Base-by-base conservation (phyloP, 2,888 invertebrate genomes). In the Sinhomidia bicolor region DNA sequence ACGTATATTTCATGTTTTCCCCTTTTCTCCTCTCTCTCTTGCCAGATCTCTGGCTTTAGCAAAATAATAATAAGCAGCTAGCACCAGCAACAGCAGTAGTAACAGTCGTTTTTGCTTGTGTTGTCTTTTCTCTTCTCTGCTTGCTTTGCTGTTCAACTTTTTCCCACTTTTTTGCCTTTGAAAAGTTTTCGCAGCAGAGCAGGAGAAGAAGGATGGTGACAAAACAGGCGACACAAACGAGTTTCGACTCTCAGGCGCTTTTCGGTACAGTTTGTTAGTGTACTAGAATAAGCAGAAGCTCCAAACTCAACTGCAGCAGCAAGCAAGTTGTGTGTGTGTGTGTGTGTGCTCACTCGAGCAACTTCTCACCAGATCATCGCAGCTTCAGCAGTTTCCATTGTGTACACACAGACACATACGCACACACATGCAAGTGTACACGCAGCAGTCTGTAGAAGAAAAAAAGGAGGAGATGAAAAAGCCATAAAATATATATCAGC, bases 371-470 rank as follows among this genome's bases (percentile, higher is more conserved):
- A 71, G 71, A 71, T 71, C 71, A 71, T 71, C 71, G 44, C 71
- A 71, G 71, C 71, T 65, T 71, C 71, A 71, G 71, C 71, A 71
- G 71, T 71, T 71, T 71, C 23, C 71, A 71, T 71, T 71, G 71
- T 71, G 71, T 71, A 44, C 9, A 71, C 23, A 23, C 23, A 41
- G 1, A 17, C 23, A 26, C 20, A 44, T 17, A 20, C 10, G 5
- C 17, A 68, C 12, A 7, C 68, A 68, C 36, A 60, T 60, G 60
- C 60, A 60, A 1, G 17, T 10, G 20, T 20, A n/a, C n/a, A n/a
- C n/a, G n/a, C n/a, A n/a, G 62, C 23, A 62, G 12, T 4, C n/a
- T 14, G 20, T 7, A 1, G 32, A 1, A 32, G 36, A 36, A 6
- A 32, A 23, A 44, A 54, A 1, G 14, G 51, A 54, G 17, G 14